Evolutionary conservation across 2,797 vertebrate genomes (phyloP).

Genomic region (Coregonus suidteri): DNA sequence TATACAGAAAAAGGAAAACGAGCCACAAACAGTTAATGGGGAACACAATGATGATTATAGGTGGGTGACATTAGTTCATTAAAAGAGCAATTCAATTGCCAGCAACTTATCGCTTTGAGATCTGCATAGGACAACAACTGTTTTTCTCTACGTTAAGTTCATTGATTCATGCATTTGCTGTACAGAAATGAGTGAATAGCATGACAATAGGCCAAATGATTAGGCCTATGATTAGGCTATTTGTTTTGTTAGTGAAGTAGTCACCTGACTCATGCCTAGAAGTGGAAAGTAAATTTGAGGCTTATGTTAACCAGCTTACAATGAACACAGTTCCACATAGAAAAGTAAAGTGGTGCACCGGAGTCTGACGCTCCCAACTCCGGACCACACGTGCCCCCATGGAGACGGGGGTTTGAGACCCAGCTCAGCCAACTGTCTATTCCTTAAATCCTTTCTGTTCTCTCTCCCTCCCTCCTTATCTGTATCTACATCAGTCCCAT

Average conservation of each 20-base stretch:
- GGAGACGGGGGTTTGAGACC: neutral
- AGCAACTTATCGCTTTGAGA: no score
- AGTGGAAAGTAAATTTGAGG: neutral
- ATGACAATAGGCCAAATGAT: no score
- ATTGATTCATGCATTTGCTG: no score
- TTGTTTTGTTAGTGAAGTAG: no score
- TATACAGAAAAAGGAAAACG: neutral
- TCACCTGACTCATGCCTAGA: neutral
- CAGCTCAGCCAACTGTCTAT: neutral
- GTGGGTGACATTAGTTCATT: no score
- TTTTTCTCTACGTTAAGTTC: no score
- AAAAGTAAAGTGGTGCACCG: neutral
- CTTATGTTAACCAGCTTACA: neutral
- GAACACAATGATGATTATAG: no score
- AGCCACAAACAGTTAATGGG: neutral
- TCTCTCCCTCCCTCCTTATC: slow-evolving; percentile 4
- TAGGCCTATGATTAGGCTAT: no score
- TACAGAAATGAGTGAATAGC: no score
- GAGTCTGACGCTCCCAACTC: neutral
- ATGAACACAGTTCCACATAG: neutral
- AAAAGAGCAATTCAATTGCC: no score
- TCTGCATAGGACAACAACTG: no score
- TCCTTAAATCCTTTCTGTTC: neutral
- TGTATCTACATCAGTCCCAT: neutral
- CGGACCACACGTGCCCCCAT: neutral